phyloP scores from a whole-genome alignment of 2,888 invertebrate genomes.

The Erebia epiphron region DNA sequence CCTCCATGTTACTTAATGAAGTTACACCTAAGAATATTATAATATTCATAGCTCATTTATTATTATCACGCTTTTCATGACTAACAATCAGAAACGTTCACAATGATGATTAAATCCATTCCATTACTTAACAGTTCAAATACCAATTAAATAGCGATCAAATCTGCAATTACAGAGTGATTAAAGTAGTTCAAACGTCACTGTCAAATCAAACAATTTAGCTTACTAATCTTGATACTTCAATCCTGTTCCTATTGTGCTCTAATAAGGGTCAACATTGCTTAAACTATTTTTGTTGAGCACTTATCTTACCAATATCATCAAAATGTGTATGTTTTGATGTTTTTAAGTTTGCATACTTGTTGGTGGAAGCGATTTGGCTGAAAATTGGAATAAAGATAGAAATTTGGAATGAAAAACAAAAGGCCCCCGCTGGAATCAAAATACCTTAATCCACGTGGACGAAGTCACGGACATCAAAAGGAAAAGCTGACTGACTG shows the following conservation, averaged over 20 bases:
- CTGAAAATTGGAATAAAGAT: no score
- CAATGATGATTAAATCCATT: not conserved
- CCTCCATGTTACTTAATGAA: not conserved
- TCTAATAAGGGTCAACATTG: constrained; percentile 11
- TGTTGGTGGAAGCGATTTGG: not conserved
- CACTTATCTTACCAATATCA: not conserved
- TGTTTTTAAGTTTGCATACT: not conserved
- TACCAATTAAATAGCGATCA: constrained; percentile 8
- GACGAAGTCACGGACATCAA: no score
- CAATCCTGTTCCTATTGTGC: not conserved
- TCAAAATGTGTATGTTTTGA: not conserved
- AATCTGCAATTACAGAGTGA: constrained; percentile 12
- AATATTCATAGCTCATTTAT: not conserved
- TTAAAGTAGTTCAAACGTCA: constrained; percentile 27
- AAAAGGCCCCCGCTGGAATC: no score
- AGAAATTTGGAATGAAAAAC: no score
- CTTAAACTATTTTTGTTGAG: not conserved
- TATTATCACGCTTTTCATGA: not conserved
- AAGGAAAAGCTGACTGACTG: no score
- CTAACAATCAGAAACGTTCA: not conserved
- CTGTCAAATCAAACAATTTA: constrained; percentile 22
- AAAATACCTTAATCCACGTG: no score
- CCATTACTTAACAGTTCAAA: not conserved
- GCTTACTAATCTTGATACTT: constrained; percentile 13
- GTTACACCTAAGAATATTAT: not conserved